Base-by-base conservation (phyloP, 2,888 invertebrate genomes). In the Tenthredo mesomela region DNA sequence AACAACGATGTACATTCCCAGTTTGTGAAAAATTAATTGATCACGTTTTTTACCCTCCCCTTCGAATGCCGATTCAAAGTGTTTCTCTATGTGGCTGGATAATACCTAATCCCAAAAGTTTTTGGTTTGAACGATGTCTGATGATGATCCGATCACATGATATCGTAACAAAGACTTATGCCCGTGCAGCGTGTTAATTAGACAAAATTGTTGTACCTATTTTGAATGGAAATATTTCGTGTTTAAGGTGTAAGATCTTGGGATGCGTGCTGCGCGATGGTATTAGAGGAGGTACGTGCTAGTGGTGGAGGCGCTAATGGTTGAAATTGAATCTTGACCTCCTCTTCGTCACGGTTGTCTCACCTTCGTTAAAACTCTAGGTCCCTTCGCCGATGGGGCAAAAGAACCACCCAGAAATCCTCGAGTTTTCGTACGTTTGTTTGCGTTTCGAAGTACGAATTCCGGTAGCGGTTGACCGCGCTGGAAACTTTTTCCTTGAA, bases 291-390 rank as follows among this genome's bases (percentile, higher is more conserved):
- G 25, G 25, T 77, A 47, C 50, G 29, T 33, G 73, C n/a, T 10
- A 40, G 21, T 33, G 40, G 54, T 29, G 18, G 77, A 50, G n/a
- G 29, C 9, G 77, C 15, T 77, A 77, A 77, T 77, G 77, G 77
- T 33, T 29, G 77, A 47, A 77, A 77, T 77, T 77, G 54, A 77
- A 77, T 77, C 77, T 77, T 77, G 77, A 77, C 54, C 77, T 73
- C 29, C 75, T 61, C 58, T 18, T 21, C 33, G 78, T 78, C 78
- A 78, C 54, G 37, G 58, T 78, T 78, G 78, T 78, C 78, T 58
- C 78, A 61, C 78, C 78, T 78, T 80, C 80, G 80, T 80, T 58
- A 58, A 37, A 80, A 80, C 80, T 58, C 21, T 21, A 73, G 25
- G 54, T 77, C 77, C 77, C 77, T 77, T 77, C 54, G n/a, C 33